Conservation (phyloP, 2,797 vertebrate genomes). For the Acrossocheilus wenchowensis region DNA sequence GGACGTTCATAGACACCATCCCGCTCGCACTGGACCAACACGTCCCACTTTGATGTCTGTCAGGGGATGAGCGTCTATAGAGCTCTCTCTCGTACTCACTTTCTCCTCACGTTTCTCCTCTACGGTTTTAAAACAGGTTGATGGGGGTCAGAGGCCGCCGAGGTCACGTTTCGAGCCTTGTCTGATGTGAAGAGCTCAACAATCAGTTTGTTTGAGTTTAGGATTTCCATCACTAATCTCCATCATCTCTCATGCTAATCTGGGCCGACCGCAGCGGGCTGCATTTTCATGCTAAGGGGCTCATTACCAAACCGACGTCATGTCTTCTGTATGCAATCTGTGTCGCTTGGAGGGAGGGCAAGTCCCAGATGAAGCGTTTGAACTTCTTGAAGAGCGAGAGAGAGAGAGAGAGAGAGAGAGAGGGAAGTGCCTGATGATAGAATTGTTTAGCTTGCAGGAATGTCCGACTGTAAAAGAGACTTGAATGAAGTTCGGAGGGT, state of each 20-base stretch:
- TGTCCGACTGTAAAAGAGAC: conserved; percentile 52
- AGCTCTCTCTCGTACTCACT: neutral
- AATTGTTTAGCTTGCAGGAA: conserved; percentile 57
- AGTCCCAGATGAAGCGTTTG: conserved; percentile 57
- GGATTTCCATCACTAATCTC: conserved; percentile 85
- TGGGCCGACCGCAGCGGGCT: conserved; percentile 45
- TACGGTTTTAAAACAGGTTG: conserved; percentile 47
- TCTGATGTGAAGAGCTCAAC: conserved; percentile 79
- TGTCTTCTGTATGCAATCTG: conserved; percentile 57
- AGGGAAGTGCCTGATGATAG: conserved; percentile 50
- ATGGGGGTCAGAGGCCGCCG: conserved; percentile 74
- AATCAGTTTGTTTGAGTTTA: conserved; percentile 82
- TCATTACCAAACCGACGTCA: conserved; percentile 64
- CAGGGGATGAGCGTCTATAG: conserved; percentile 35
- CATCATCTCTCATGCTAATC: conserved; percentile 73
- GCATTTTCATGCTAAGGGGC: conserved; percentile 63
- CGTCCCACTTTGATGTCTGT: conserved; percentile 42
- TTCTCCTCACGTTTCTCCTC: conserved; percentile 23
- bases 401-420: conserved; percentile 2
- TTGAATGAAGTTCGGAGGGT: conserved; percentile 56
- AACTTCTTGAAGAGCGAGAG: conserved; percentile 40
- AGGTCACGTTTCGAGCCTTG: conserved; percentile 78
- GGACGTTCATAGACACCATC: conserved; percentile 14
- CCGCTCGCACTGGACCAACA: conserved; percentile 7
- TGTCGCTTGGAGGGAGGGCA: conserved; percentile 55